Percentiles rank a stretch among this genome's conserved stretches.
Conservation (phyloP, 2,888 invertebrate species). For the Hirtodrosophila cameraria region DNA sequence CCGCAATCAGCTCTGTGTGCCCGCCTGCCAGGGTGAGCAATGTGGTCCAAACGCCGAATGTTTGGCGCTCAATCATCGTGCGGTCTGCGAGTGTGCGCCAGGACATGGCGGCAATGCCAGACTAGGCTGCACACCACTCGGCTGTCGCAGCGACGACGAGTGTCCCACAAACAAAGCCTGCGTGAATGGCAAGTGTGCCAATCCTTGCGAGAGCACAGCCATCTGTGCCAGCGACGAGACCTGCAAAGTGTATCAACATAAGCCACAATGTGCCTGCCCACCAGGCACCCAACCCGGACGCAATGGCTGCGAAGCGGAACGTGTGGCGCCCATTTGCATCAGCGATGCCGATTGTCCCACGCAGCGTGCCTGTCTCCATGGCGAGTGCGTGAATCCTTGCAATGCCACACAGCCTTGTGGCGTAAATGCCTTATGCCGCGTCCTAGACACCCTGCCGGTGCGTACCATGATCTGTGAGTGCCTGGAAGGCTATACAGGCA, state of each 20-base stretch:
- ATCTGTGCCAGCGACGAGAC: conserved; percentile 90
- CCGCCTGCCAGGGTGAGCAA: conserved; percentile 90
- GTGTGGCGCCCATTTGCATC: conserved; percentile 87
- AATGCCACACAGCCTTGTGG: conserved; percentile 91
- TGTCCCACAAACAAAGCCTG: conserved; percentile 93
- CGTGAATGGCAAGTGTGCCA: conserved; percentile 91
- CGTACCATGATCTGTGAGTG: conserved; percentile 96
- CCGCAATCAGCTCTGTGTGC: conserved; percentile 91
- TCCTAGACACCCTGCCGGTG: conserved; percentile 92
- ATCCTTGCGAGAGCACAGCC: conserved; percentile 89
- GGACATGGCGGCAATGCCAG: conserved; percentile 93
- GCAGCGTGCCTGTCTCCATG: conserved; percentile 92
- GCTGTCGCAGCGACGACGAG: conserved; percentile 91
- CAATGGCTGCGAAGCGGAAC: conserved; percentile 86
- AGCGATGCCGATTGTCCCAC: conserved; percentile 93
- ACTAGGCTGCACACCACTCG: conserved; percentile 90
- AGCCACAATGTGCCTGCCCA: conserved; percentile 92
- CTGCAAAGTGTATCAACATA: conserved; percentile 91
- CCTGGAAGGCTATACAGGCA: conserved; percentile 92
- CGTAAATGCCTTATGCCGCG: conserved; percentile 90
- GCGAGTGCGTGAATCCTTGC: conserved; percentile 93
- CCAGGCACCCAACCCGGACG: conserved; percentile 89
- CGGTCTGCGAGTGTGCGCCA: conserved; percentile 92
- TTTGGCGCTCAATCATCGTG: conserved; percentile 91
- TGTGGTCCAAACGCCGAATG: conserved; percentile 93